Evolutionary conservation across 2,113 vertebrate species (phyloP).

Genomic region (Piliocolobus tephrosceles): DNA sequence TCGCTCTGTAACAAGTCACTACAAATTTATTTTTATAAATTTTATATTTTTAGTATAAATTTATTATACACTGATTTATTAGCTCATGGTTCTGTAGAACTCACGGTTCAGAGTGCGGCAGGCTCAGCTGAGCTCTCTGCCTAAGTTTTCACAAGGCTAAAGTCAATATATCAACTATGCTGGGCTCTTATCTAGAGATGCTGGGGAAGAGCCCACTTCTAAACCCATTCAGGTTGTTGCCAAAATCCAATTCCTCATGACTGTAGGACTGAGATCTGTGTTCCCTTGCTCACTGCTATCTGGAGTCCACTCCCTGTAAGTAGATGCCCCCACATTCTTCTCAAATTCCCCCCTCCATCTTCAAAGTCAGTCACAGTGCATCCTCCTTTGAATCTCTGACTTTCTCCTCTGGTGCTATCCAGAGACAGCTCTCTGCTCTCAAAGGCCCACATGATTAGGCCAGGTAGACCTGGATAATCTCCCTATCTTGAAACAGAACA

Average conservation of each 20-base stretch:
- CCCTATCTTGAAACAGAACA: background rate
- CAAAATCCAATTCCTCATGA: background rate
- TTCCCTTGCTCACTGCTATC: background rate
- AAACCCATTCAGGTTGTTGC: background rate
- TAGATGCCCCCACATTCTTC: background rate
- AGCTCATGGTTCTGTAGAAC: background rate
- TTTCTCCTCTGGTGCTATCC: background rate
- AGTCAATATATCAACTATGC: background rate
- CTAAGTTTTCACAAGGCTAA: background rate
- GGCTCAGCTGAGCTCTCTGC: background rate
- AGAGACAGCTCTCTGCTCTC: background rate
- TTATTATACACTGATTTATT: background rate
- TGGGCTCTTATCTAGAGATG: background rate
- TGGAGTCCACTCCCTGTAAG: background rate
- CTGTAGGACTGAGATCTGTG: background rate
- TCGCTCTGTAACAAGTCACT: background rate
- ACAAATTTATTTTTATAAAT: too few relatives aligned
- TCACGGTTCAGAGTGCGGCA: background rate
- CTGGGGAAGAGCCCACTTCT: background rate
- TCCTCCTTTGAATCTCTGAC: background rate
- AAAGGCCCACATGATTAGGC: background rate
- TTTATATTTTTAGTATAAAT: too few relatives aligned
- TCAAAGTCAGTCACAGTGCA: background rate
- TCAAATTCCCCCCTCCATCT: background rate
- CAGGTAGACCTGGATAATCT: background rate